Evolutionary conservation across 2,797 vertebrate genomes (phyloP), one percentile per base, ranked within the genome.

Genomic region (Onychomys leucogaster): DNA sequence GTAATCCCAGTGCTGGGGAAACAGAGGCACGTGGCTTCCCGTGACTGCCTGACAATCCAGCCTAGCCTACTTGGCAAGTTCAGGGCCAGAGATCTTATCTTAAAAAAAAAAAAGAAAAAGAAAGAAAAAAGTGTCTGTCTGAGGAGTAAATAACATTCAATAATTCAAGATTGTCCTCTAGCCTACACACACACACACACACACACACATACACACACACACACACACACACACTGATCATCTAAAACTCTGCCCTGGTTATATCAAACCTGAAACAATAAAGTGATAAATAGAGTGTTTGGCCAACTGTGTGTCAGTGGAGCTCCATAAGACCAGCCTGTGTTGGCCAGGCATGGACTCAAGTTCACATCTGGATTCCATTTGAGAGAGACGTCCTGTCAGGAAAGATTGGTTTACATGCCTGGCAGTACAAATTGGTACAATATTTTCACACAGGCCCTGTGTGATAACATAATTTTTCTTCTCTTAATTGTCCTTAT

Each of bases 281-380:
- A 95, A 90, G 85, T 67, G 32, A 67, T 43, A 71, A 89, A 55
- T 16, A 52, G 85, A 91, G 52, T 67, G 65, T 90, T 73, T 37
- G 37, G 37, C 29, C 57, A 69, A 78, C 29, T 88, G n/a, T 71
- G 37, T 73, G 37, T 78, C 21, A 12, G 41, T 25, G 65, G 32
- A 10, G 75, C 41, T 93, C 81, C 83, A 77, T 13, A 55, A 65
- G 63, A 55, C 41, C 69, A 41, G 76, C 82, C 41, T 63, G 49
- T 83, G 49, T 37, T 61, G 61, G 81, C 57, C 29, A 61, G 52
- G 37, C 37, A 41, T 76, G 52, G 61, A 43, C n/a, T 67, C 57
- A 80, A 49, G 25, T 90, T 96, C 71, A 73, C 49, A 61, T 81
- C 76, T 87, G 81, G 81, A 21, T 94, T 85, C 85, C 29, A 84